These are phyloP conservation scores for Chaenogobius annularis DNA, from an alignment of 2,113 vertebrate genomes.

Conservation along the genomic window DNA sequence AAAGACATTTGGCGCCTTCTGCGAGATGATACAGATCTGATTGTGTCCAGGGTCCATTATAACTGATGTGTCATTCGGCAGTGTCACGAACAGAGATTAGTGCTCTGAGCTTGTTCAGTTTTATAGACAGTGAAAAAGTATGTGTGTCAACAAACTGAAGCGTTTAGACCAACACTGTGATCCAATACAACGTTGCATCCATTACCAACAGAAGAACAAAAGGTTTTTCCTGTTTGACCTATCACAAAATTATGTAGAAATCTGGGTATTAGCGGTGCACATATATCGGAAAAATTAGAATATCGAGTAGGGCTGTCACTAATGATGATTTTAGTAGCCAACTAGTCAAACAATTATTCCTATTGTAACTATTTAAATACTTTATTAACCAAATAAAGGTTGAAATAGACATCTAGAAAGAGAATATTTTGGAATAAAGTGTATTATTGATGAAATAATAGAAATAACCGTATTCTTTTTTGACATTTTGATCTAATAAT, in stretches of 20 bases:
- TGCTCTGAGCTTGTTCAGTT: not conserved
- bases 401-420: too few species aligned
- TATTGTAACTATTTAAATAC: too few species aligned
- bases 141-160: not conserved
- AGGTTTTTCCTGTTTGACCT: not conserved
- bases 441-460: too few species aligned
- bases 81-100: not conserved
- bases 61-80: not conserved
- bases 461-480: too few species aligned
- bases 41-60: conserved; percentile 23
- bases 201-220: not conserved
- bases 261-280: not conserved
- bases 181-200: not conserved
- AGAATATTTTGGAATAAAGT: too few species aligned
- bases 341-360: too few species aligned
- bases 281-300: not conserved
- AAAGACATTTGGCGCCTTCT: conserved; percentile 17
- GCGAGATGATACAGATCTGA: conserved; percentile 24
- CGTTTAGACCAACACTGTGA: not conserved
- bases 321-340: too few species aligned
- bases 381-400: too few species aligned
- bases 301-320: too few species aligned
- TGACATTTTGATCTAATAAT: too few species aligned
- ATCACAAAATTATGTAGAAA: not conserved
- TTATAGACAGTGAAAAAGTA: conserved; percentile 3